Base-by-base conservation (phyloP, 2,888 invertebrate genomes). In the Biston stratarius region DNA sequence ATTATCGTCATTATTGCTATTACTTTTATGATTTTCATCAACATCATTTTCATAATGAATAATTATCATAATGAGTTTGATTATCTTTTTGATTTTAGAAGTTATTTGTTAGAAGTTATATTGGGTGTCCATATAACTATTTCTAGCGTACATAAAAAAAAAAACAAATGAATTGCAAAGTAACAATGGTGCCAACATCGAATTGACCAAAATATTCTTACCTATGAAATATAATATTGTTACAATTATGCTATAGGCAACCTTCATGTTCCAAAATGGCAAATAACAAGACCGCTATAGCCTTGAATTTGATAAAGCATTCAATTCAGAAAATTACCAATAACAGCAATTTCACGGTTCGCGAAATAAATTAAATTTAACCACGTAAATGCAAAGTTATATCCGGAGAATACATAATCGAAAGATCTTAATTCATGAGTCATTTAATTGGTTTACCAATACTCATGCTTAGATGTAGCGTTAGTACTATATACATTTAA, bases 241-340 rank as follows among this genome's bases (percentile, higher is more conserved):
- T 64, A 76, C 64, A 70, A 80, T 73, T 61, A 83, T 69, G 74
- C 65, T 78, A 65, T 79, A 79, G 69, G 78, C 61, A 69, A 69
- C 69, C 83, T 78, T 85, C 87, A 87, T 89, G 69, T 71, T 79
- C 61, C 66, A 70, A 71, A 73, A 69, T 55, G 44, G 40, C 60
- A 61, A 69, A 61, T 38, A 61, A 67, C 61, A 75, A 73, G 73
- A 74, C 63, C 67, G 63, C 51, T 64, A 15, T 10, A 60, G 64
- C 62, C 68, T 73, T 48, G 66, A 67, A 63, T 66, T 64, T 68
- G 8, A 42, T 61, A 55, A 49, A 53, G 40, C 44, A 61, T 67
- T 68, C 52, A 53, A 61, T 64, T 63, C 14, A 55, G 40, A 36
- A 38, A 38, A 38, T 6, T 60, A 56, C 47, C 44, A 70, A 67